Conservation (phyloP, 2,888 invertebrate species). For the Lepidochrysops patricia region DNA sequence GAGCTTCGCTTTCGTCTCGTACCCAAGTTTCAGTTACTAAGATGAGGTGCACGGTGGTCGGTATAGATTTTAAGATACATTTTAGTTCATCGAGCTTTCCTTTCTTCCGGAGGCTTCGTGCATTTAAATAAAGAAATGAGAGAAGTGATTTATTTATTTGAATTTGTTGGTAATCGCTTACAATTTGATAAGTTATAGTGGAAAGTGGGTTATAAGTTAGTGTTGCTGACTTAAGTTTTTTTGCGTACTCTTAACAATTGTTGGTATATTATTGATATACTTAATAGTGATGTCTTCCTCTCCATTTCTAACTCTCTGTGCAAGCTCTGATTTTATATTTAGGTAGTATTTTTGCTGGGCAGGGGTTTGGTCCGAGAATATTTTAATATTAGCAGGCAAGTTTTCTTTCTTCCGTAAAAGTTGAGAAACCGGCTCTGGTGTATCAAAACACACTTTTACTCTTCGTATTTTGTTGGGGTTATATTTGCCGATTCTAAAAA, state of each 20-base stretch:
- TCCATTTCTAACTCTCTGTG: conserved; percentile 10
- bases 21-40: conserved; percentile 15
- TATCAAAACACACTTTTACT: too few relatives aligned
- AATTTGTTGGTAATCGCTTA: conserved; percentile 5
- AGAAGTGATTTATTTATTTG: background rate
- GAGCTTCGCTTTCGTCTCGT: conserved; percentile 5
- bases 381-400: too few relatives aligned
- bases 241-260: conserved; percentile 9
- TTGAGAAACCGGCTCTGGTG: too few relatives aligned
- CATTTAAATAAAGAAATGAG: conserved; percentile 9
- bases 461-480: too few relatives aligned
- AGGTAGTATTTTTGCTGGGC: conserved; percentile 13
- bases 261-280: conserved; percentile 15
- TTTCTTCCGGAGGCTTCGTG: conserved; percentile 11
- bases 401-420: too few relatives aligned
- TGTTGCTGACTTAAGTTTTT: conserved; percentile 16
- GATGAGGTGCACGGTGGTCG: conserved; percentile 3
- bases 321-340: conserved; percentile 14
- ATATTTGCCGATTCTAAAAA: too few relatives aligned
- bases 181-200: conserved; percentile 16
- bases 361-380: background rate
- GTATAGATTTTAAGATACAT: conserved; percentile 11
- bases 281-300: conserved; percentile 17
- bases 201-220: background rate
- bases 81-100: conserved; percentile 13